Base-by-base conservation (phyloP, 2,888 invertebrate species). In the Pasiphila rectangulata region DNA sequence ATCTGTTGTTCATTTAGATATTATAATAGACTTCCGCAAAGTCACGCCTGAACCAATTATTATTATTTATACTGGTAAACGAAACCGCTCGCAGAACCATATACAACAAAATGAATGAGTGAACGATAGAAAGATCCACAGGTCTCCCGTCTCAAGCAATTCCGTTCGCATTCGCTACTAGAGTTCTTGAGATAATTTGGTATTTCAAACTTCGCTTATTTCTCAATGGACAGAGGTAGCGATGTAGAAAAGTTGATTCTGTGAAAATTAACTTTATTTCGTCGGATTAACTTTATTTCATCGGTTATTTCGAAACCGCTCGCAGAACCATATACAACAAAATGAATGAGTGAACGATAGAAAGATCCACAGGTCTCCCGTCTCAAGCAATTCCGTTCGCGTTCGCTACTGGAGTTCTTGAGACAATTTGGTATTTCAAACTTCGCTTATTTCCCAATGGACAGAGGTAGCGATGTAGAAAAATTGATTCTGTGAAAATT, bases 361-460 rank as follows among this genome's bases (percentile, higher is more conserved):
- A 9, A 30, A n/a, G 17, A 30, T n/a, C 30, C 17, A 15, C 17
- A 10, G 7, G 16, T 32, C 9, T 19, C 13, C 21, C 46, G 52
- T 52, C 57, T 39, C n/a, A 41, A 29, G 38, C 36, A 37, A 52
- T 53, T 37, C 16, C 16, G 21, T 39, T 43, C 39, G 46, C 50
- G 57, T 56, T 59, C 62, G 61, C 44, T 48, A 57, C 57, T 39
- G 17, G 57, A 65, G 59, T 17, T 73, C 72, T n/a, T n/a, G n/a
- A n/a, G n/a, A n/a, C n/a, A 69, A 77, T 79, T 72, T 63, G 64
- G 65, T 71, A 72, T 69, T 69, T 69, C 64, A 63, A 72, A 71
- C 68, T 69, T 64, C 61, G 59, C 64, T 72, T 77, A 77, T 79
- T 80, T 80, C 77, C 79, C 75, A 34, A 39, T 65, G 75, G 78